Evolutionary conservation across 2,113 vertebrate species (phyloP).

Genomic region (Pyrgilauda ruficollis): DNA sequence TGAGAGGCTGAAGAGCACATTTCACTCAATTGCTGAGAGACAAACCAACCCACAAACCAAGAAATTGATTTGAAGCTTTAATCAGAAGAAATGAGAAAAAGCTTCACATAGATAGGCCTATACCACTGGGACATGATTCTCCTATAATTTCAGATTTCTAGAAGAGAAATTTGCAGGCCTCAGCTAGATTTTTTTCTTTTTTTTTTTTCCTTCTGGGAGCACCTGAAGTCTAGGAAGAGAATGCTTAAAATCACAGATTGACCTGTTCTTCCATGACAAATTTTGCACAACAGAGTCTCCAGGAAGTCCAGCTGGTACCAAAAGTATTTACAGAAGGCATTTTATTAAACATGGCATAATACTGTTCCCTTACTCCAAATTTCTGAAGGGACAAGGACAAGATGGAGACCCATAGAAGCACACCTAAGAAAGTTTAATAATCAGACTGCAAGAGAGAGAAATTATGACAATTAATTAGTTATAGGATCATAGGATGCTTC

Average conservation of each 20-base stretch:
- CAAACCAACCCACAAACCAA: constrained; percentile 19
- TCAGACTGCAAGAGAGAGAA: not conserved
- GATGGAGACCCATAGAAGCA: not conserved
- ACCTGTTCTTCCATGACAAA: not conserved
- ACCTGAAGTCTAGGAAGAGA: not conserved
- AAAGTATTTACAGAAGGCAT: not conserved
- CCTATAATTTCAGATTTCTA: not conserved
- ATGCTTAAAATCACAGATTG: not conserved
- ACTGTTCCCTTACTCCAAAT: not conserved
- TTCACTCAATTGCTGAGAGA: constrained; percentile 27
- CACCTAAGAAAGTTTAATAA: not conserved
- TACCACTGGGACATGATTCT: not conserved
- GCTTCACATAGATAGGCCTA: not conserved
- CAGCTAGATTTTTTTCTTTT: not conserved
- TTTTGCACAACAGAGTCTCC: not conserved
- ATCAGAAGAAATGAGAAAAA: constrained; percentile 59
- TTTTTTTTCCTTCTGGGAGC: not conserved
- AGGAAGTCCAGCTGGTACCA: not conserved
- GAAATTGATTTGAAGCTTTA: constrained; percentile 52
- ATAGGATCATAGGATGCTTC: not conserved
- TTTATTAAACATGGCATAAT: not conserved
- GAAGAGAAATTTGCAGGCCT: not conserved
- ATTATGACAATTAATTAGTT: not conserved
- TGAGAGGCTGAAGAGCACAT: constrained; percentile 10
- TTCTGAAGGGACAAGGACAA: not conserved